A percentile compares a stretch with the other conserved stretches of the same genome.
Conservation (phyloP, 2,797 vertebrate species). For the Protosalanx chinensis region DNA sequence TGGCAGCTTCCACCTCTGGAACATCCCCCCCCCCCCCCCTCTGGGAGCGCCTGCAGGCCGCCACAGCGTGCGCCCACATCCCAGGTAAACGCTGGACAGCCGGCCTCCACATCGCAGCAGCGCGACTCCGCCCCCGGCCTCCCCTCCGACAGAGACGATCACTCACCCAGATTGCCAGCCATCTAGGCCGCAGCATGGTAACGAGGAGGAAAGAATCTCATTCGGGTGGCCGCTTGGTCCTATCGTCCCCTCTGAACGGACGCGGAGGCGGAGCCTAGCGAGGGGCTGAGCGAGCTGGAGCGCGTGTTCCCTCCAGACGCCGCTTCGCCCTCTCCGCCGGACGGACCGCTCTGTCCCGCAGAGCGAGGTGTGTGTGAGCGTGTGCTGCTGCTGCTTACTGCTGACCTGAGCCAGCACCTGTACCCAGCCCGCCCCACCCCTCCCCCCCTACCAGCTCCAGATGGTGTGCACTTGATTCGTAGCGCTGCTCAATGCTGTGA, state of each 20-base stretch:
- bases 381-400: neutral
- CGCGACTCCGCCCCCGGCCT: no score
- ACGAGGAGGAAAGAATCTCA: neutral
- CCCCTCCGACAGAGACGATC: no score
- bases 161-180: neutral
- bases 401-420: constrained; percentile 2
- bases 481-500: constrained; percentile 4
- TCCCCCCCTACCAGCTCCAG: constrained; percentile 5
- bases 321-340: no score
- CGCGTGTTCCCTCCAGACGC: neutral
- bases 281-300: neutral
- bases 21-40: no score
- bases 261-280: neutral
- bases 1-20: no score
- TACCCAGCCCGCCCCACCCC: neutral
- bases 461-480: constrained; percentile 16
- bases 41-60: no score
- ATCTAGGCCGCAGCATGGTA: neutral
- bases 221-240: neutral
- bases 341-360: no score
- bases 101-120: no score
- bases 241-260: neutral
- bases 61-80: no score
- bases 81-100: no score
- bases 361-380: neutral